Evolutionary conservation across 1,140 invertebrate species (phyloP).

Genomic region (Anagrus nilaparvatae): DNA sequence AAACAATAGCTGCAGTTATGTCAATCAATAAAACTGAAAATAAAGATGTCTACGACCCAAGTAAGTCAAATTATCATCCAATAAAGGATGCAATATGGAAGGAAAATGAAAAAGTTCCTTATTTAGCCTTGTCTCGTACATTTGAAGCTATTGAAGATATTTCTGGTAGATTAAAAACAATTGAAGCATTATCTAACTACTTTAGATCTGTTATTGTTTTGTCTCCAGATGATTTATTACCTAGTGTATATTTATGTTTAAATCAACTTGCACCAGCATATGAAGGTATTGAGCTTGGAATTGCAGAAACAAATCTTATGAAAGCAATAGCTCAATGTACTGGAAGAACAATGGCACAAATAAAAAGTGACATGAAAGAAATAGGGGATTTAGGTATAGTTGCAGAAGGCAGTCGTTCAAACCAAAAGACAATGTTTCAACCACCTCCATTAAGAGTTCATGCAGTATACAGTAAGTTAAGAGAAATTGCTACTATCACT

Average conservation of each 20-base stretch:
- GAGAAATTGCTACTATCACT: constrained; percentile 81
- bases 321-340: constrained; percentile 92
- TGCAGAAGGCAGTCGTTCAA: constrained; percentile 80
- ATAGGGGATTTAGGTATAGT: constrained; percentile 80
- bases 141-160: constrained; percentile 85
- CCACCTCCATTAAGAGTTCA: constrained; percentile 55
- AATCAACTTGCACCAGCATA: constrained; percentile 94
- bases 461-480: constrained; percentile 76
- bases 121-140: constrained; percentile 82
- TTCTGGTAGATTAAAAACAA: constrained; percentile 83
- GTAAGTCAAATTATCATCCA: constrained; percentile 72
- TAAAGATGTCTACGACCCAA: constrained; percentile 62
- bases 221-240: constrained; percentile 78
- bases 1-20: neutral
- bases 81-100: constrained; percentile 86
- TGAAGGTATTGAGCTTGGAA: constrained; percentile 77
- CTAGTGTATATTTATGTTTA: constrained; percentile 88
- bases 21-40: constrained; percentile 12
- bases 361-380: constrained; percentile 70
- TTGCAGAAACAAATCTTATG: constrained; percentile 89
- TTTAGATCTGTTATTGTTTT: constrained; percentile 85
- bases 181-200: constrained; percentile 90
- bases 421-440: constrained; percentile 81
- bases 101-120: constrained; percentile 72
- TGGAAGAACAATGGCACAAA: constrained; percentile 73